A percentile compares a stretch with the other conserved stretches of the same genome.
These are phyloP conservation scores for Astreopora myriophthalma DNA, from an alignment of 64 coral and sea anemone genomes.

Conservation along the genomic window DNA sequence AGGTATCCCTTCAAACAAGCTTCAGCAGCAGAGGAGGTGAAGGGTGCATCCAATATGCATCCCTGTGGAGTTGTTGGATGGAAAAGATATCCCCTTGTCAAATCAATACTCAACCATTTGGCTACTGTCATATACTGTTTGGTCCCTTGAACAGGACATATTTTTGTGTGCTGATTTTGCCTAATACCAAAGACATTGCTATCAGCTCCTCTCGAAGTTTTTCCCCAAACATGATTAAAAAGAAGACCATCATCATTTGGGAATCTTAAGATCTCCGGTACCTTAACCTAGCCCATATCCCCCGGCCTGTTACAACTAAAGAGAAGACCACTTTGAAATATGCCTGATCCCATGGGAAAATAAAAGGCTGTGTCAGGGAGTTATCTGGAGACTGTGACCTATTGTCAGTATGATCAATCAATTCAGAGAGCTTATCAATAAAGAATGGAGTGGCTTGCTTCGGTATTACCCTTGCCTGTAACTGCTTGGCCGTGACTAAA, in stretches of 20 bases:
- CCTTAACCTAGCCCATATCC: too few relatives aligned
- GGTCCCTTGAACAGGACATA: constrained; percentile 21
- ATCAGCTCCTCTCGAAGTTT: background rate
- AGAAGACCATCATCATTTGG: constrained; percentile 1
- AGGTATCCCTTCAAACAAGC: constrained; percentile 32
- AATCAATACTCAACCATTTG: background rate
- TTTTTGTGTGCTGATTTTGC: background rate
- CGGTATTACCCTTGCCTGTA: too few relatives aligned
- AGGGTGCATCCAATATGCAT: background rate
- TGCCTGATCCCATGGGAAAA: too few relatives aligned
- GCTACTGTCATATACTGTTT: constrained; percentile 47
- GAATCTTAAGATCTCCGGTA: too few relatives aligned
- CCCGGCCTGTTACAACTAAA: too few relatives aligned
- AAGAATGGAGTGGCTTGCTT: too few relatives aligned
- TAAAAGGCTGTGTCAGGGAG: too few relatives aligned
- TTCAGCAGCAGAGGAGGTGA: constrained; percentile 18
- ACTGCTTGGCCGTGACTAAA: too few relatives aligned
- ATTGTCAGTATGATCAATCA: too few relatives aligned
- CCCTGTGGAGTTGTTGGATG: constrained; percentile 1
- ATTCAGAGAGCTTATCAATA: too few relatives aligned
- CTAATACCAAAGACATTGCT: constrained; percentile 28
- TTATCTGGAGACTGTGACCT: too few relatives aligned
- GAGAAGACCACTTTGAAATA: too few relatives aligned
- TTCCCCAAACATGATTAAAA: background rate
- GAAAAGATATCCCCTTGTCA: constrained; percentile 19